These are phyloP conservation scores for Caloenas nicobarica DNA, from an alignment of 2,113 vertebrate species.

Conservation along the genomic window DNA sequence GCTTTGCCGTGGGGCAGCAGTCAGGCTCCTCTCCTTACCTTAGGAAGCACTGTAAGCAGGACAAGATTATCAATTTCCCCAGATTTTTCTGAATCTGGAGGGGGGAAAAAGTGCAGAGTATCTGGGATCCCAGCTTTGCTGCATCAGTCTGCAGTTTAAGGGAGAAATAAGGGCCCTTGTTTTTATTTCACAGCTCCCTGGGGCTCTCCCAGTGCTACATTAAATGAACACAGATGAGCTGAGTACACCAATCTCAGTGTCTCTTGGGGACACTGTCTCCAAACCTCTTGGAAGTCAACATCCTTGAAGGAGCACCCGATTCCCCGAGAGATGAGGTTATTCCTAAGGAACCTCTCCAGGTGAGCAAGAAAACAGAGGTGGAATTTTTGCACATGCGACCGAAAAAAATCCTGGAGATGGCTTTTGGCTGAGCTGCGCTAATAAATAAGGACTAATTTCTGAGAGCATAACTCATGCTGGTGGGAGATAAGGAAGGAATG, in stretches of 20 bases:
- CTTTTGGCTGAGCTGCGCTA: constrained; percentile 67
- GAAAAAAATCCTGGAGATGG: constrained; percentile 70
- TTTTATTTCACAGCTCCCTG: background rate
- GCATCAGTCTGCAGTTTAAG: background rate
- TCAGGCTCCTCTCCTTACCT: background rate
- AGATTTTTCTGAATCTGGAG: background rate
- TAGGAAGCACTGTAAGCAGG: background rate
- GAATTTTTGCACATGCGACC: constrained; percentile 64
- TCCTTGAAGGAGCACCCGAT: constrained; percentile 43
- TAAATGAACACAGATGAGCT: constrained; percentile 11
- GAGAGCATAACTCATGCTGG: constrained; percentile 70
- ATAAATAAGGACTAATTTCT: constrained; percentile 72
- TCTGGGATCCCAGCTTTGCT: background rate
- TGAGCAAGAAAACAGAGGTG: constrained; percentile 60
- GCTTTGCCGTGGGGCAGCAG: background rate
- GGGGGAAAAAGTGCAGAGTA: background rate
- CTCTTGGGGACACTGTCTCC: constrained; percentile 9
- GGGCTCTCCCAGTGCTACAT: background rate
- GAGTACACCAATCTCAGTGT: background rate
- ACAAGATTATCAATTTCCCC: background rate
- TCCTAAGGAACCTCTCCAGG: constrained; percentile 49
- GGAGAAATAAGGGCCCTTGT: background rate
- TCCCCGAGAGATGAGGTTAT: constrained; percentile 41
- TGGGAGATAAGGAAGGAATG: constrained; percentile 81
- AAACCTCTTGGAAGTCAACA: constrained; percentile 38